Evolutionary conservation across 2,888 invertebrate genomes (phyloP).

Genomic region (Choristoneura rosaceana): DNA sequence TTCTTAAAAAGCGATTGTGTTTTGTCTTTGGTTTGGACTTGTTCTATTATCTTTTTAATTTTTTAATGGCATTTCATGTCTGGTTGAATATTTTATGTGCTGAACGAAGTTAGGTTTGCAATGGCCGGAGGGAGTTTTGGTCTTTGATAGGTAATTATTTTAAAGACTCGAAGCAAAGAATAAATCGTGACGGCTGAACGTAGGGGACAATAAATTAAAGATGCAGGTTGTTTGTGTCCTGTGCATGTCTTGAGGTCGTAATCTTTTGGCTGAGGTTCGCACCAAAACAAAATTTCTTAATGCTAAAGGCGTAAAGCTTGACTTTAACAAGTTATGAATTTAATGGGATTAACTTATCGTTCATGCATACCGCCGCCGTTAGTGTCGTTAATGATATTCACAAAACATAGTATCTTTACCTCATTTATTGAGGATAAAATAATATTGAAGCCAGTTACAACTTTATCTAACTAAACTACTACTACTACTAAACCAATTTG

Average conservation of each 20-base stretch:
- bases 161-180: slow-evolving; percentile 43
- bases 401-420: too few species aligned
- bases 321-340: slow-evolving; percentile 29
- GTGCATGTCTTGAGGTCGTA: slow-evolving; percentile 40
- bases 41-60: slow-evolving; percentile 41
- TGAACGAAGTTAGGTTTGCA: slow-evolving; percentile 49
- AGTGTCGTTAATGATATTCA: neutral
- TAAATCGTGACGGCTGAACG: slow-evolving; percentile 43
- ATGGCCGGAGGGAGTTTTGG: slow-evolving; percentile 52
- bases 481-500: too few species aligned
- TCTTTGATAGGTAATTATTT: slow-evolving; percentile 49
- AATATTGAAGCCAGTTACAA: too few species aligned
- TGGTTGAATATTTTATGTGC: slow-evolving; percentile 45
- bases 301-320: slow-evolving; percentile 24
- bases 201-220: slow-evolving; percentile 40
- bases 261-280: slow-evolving; percentile 27
- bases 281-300: slow-evolving; percentile 33
- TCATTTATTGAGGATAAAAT: too few species aligned
- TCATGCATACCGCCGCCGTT: neutral
- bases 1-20: slow-evolving; percentile 17
- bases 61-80: slow-evolving; percentile 44
- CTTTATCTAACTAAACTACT: too few species aligned
- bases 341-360: slow-evolving; percentile 14
- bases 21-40: slow-evolving; percentile 27
- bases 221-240: slow-evolving; percentile 38